Percentiles rank a stretch among this genome's conserved stretches.
Conservation (phyloP, 2,888 invertebrate species). For the Lydus trimaculatus region DNA sequence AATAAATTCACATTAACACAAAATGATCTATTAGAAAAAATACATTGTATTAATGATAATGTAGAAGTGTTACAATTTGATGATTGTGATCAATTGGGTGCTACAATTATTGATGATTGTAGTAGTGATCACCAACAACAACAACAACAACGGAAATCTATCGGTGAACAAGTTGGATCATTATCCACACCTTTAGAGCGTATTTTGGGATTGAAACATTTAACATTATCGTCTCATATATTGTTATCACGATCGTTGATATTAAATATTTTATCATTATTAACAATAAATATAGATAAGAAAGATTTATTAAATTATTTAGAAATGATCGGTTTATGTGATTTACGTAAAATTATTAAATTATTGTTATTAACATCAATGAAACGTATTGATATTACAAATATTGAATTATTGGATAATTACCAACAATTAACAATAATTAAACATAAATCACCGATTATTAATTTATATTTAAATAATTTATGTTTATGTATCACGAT, state of each 20-base stretch:
- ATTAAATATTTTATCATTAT: constrained; percentile 64
- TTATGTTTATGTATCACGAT: constrained; percentile 63
- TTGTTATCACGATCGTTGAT: constrained; percentile 65
- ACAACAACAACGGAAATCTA: constrained; percentile 50
- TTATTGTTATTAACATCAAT: constrained; percentile 68
- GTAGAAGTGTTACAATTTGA: constrained; percentile 59
- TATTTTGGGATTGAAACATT: constrained; percentile 63
- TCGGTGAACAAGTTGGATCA: constrained; percentile 64
- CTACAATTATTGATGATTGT: too few species aligned
- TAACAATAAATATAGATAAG: constrained; percentile 50
- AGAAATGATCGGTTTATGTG: constrained; percentile 62
- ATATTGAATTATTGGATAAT: constrained; percentile 20
- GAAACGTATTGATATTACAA: constrained; percentile 59
- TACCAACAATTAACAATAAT: constrained; percentile 44
- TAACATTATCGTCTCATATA: constrained; percentile 63
- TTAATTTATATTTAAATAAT: constrained; percentile 55
- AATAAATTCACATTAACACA: constrained; percentile 49
- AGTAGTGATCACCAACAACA: constrained; percentile 33
- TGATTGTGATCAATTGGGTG: constrained; percentile 65
- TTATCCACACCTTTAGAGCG: constrained; percentile 62
- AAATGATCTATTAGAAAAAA: constrained; percentile 50
- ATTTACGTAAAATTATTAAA: constrained; percentile 66
- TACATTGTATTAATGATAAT: constrained; percentile 53
- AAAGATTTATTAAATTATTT: constrained; percentile 53
- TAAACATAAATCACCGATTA: constrained; percentile 51